Base-by-base conservation (phyloP, 2,888 invertebrate genomes). In the Drosophila eohydei region DNA sequence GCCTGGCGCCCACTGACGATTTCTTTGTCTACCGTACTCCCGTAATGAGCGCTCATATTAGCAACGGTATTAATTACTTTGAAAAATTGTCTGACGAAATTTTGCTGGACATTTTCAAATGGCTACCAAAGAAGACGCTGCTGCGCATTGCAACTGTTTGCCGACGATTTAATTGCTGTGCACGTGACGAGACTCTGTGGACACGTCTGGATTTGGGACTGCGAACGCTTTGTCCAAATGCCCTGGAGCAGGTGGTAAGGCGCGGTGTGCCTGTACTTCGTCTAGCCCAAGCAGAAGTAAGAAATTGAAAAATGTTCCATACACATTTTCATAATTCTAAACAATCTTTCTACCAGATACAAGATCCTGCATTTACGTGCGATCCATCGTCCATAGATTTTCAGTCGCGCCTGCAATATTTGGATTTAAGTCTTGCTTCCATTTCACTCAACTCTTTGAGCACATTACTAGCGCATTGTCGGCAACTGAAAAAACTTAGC, bases 141-240 rank as follows among this genome's bases (percentile, higher is more conserved):
- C 94, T 95, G 0, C 94, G 95, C 69, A 95, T 96, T 79, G 95
- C 96, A 77, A 93, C 95, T 82, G 96, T 97, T 48, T 96, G 96
- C 92, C 95, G 95, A 90, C 95, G 97, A 80, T 98, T 98, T 95
- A 94, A 95, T 90, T 93, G 96, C 77, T 94, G 98, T 71, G 95
- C 96, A 4, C 95, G 95, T 59, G 98, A 98, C 91, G 97, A 97
- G 88, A 95, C 96, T 0, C 92, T 98, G 0, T 98, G 98, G 98
- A 95, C 95, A 46, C 94, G 97, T 21, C 92, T 98, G 74, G 98
- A 98, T 91, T 93, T 97, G 21, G 96, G 96, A 9, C 94, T 95
- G 70, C 95, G 95, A 81, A 94, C 95, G 0, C 90, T 98, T 9
- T 93, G 94, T 16, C 93, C 94, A 12, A 96, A 96, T 48, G 95